These are phyloP conservation scores for Physeter macrocephalus DNA, from an alignment of 2,113 vertebrate genomes.

Conservation along the genomic window DNA sequence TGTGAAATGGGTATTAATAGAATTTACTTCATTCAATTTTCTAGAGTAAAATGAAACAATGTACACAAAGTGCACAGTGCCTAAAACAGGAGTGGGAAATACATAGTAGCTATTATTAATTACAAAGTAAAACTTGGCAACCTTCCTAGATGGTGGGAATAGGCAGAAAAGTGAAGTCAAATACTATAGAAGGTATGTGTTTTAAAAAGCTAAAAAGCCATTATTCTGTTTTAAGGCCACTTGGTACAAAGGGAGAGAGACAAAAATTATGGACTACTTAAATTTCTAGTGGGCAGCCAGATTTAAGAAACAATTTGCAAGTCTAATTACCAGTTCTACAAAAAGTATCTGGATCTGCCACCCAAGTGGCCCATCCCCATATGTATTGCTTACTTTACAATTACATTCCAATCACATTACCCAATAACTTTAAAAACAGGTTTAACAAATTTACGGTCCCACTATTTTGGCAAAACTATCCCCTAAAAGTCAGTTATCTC, in stretches of 20 bases:
- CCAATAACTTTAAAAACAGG: not conserved
- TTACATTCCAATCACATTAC: not conserved
- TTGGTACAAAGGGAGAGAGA: not conserved
- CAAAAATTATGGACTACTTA: not conserved
- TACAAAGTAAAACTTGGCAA: not conserved
- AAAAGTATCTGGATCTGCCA: not conserved
- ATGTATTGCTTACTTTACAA: not conserved
- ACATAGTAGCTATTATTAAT: not conserved
- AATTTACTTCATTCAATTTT: not conserved
- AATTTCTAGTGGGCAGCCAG: not conserved
- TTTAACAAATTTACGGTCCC: not conserved
- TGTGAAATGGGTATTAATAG: not conserved
- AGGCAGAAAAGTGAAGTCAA: not conserved
- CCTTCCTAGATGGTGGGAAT: not conserved
- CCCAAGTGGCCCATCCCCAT: not conserved
- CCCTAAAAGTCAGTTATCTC: not conserved
- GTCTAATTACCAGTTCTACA: not conserved
- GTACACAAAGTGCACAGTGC: not conserved
- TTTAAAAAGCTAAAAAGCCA: not conserved
- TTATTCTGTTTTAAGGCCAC: not conserved
- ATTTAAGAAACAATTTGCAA: slow-evolving; percentile 13
- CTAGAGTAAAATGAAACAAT: slow-evolving; percentile 16
- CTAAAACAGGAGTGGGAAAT: not conserved
- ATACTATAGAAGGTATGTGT: not conserved
- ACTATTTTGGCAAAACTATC: not conserved